Conservation (phyloP, 2,888 invertebrate genomes). For the Zygogramma bicolorata region DNA sequence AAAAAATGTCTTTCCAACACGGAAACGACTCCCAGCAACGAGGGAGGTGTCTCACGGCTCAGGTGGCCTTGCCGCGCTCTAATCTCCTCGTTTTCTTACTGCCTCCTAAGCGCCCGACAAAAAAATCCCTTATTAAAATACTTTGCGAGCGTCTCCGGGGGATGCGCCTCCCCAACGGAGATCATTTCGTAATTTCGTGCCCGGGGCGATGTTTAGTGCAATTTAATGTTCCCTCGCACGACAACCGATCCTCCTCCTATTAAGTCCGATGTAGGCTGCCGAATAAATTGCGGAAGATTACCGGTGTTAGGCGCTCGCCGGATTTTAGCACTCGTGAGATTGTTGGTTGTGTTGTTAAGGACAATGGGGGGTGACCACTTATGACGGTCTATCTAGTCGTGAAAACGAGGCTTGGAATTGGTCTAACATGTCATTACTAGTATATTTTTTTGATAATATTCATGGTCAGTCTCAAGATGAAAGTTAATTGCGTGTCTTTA, state of each 20-base stretch:
- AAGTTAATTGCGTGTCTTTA: too few species aligned
- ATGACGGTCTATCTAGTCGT: too few species aligned
- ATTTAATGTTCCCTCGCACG: constrained; percentile 47
- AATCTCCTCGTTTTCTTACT: constrained; percentile 59
- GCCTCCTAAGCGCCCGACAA: constrained; percentile 62
- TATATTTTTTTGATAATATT: too few species aligned
- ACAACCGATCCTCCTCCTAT: constrained; percentile 43
- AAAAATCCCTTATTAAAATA: constrained; percentile 65
- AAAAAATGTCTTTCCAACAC: too few species aligned
- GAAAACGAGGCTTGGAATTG: too few species aligned
- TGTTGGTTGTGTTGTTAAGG: not conserved
- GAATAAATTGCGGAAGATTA: constrained; percentile 17
- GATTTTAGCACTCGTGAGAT: not conserved
- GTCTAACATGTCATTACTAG: too few species aligned
- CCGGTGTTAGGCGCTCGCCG: not conserved
- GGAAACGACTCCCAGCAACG: constrained; percentile 31
- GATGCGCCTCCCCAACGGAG: constrained; percentile 50
- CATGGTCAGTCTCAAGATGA: too few species aligned
- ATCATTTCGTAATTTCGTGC: constrained; percentile 61
- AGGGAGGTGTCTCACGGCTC: constrained; percentile 62
- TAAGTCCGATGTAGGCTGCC: constrained; percentile 29
- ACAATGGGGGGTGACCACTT: too few species aligned
- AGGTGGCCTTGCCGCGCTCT: constrained; percentile 58
- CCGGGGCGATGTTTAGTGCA: constrained; percentile 55
- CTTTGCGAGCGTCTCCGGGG: constrained; percentile 58